Evolutionary conservation across 92 coral and sea anemone genomes (phyloP), one percentile per base, ranked within the genome.

Genomic region (Ricordea florida): DNA sequence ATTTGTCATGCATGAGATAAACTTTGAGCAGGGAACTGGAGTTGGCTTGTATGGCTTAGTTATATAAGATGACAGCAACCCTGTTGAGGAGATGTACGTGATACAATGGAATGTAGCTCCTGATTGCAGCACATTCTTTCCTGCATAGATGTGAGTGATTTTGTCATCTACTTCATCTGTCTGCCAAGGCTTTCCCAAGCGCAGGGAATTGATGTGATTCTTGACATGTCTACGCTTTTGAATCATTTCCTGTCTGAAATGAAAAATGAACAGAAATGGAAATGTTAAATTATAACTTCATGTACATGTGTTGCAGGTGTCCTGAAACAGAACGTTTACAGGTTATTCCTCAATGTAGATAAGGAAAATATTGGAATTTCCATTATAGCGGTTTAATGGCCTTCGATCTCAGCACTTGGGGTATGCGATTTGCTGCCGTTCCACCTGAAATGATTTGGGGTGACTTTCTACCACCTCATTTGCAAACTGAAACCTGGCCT

Each of bases 141-240:
- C 90, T 14, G 85, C 79, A 66, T 79, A 83, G 41, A 87, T 60
- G 66, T 84, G 27, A 4, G 66, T 79, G 14, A 87, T 57, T 36
- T 73, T 61, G 24, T 91, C 57, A 4, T 53, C 78, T 34, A 52
- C 43, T 0, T 67, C 68, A 31, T 74, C 80, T n/a, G 75, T 83
- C 65, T 68, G 40, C 97, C 97, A 91, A 8, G 93, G 93, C 21
- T 80, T 66, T 44, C 90, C 97, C 45, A 91, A 72, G 29, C 57
- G 83, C 57, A 91, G 68, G 0, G 97, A 69, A 50, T 84, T 79
- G 57, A 91, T 87, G 27, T 78, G 63, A 26, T 80, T 88, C 49
- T 87, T 90, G 17, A 63, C 70, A 20, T 80, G 48, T 62, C 79
- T 84, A 29, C 92, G 62, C 44, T 91, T 91, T 66, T 69, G 77